Evolutionary conservation across 2,113 vertebrate species (phyloP).

Genomic region (Colinus virginianus): DNA sequence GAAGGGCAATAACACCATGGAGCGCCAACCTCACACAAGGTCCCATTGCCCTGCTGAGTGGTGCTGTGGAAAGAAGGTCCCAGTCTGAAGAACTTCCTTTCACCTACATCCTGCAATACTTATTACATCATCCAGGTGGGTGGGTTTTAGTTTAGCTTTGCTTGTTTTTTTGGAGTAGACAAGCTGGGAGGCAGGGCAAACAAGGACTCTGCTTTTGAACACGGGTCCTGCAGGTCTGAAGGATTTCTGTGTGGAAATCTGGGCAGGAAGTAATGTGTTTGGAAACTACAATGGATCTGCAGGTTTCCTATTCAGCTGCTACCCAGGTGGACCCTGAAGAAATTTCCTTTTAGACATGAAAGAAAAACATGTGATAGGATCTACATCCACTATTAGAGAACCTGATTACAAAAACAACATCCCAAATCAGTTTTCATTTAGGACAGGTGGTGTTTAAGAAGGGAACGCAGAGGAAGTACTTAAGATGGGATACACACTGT

Average conservation of each 20-base stretch:
- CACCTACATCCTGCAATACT: background rate
- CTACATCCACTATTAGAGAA: constrained; percentile 2
- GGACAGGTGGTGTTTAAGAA: constrained; percentile 47
- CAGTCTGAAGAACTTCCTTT: background rate
- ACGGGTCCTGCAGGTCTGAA: background rate
- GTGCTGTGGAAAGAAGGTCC: background rate
- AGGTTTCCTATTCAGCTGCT: constrained; percentile 66
- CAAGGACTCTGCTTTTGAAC: background rate
- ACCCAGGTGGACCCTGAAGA: constrained; percentile 54
- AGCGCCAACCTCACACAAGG: background rate
- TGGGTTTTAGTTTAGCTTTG: background rate
- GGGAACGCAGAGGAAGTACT: background rate
- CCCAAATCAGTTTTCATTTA: constrained; percentile 34
- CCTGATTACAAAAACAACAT: constrained; percentile 34
- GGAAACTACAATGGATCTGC: background rate
- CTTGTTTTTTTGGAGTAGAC: background rate
- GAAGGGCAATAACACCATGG: background rate
- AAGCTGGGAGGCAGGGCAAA: background rate
- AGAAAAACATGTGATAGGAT: constrained; percentile 45
- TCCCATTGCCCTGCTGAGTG: background rate
- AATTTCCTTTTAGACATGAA: constrained; percentile 65
- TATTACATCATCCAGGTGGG: background rate
- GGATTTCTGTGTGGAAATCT: background rate
- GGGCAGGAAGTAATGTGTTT: constrained; percentile 38
- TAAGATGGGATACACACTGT: background rate